Evolutionary conservation across 2,113 vertebrate species (phyloP).

Genomic region (Burhinus oedicnemus): DNA sequence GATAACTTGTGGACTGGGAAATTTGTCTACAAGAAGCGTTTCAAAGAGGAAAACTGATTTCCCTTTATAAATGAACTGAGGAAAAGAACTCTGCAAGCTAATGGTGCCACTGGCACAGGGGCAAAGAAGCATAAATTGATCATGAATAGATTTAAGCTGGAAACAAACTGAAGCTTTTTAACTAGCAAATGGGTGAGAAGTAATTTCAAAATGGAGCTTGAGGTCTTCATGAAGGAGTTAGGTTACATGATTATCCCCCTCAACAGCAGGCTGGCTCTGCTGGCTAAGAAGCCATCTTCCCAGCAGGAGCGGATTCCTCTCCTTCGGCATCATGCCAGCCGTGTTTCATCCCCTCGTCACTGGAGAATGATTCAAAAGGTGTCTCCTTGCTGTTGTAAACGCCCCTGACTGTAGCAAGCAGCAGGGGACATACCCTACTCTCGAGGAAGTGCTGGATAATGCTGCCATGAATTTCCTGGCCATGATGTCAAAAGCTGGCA

Average conservation of each 20-base stretch:
- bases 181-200: not conserved
- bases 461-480: not conserved
- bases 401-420: not conserved
- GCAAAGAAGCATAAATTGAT: not conserved
- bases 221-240: not conserved
- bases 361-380: not conserved
- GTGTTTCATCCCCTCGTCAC: not conserved
- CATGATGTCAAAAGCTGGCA: not conserved
- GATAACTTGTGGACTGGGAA: not conserved
- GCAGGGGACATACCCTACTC: not conserved
- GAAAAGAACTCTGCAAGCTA: not conserved
- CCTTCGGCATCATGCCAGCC: not conserved
- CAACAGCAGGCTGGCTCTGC: not conserved
- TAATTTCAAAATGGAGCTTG: not conserved
- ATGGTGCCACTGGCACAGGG: not conserved
- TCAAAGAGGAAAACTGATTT: not conserved
- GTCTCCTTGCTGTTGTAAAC: not conserved
- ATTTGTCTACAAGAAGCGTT: conserved; percentile 9
- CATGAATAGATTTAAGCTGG: not conserved
- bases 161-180: conserved; percentile 12
- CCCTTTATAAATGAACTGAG: not conserved
- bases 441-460: not conserved
- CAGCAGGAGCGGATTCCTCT: not conserved
- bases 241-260: not conserved
- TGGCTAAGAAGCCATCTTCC: not conserved